Conservation (phyloP, 2,797 vertebrate species). For the Fistularia tabacaria region DNA sequence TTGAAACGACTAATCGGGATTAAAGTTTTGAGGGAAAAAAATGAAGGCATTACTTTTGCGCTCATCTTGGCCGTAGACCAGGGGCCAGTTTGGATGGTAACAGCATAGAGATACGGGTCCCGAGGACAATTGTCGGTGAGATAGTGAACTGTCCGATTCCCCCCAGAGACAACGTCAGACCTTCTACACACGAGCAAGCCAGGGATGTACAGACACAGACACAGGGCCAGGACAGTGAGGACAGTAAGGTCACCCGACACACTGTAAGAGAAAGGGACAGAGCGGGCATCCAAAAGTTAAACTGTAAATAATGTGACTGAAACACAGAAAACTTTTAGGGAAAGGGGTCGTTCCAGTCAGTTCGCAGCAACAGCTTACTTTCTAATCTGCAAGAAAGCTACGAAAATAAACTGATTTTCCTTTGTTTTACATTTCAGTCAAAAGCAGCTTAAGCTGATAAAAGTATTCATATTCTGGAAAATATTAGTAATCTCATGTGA, state of each 20-base stretch:
- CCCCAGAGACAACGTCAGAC: conserved; percentile 43
- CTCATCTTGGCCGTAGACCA: conserved; percentile 71
- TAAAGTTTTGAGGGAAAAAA: conserved; percentile 1
- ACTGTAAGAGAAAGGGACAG: conserved; percentile 50
- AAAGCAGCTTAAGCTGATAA: too few species aligned
- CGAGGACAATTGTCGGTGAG: conserved; percentile 66
- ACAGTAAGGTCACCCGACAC: conserved; percentile 57
- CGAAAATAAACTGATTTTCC: too few species aligned
- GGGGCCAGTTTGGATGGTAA: conserved; percentile 78
- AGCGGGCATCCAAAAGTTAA: not conserved
- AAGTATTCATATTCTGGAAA: too few species aligned
- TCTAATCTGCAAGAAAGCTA: too few species aligned
- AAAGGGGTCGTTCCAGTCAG: not conserved
- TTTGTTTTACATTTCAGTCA: too few species aligned
- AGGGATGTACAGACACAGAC: conserved; percentile 57
- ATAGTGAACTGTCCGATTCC: conserved; percentile 54
- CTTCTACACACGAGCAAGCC: conserved; percentile 47
- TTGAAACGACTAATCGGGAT: too few species aligned
- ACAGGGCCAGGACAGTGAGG: conserved; percentile 49
- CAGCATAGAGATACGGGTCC: conserved; percentile 68
- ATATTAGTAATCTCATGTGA: too few species aligned
- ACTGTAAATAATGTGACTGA: not conserved
- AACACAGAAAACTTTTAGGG: not conserved
- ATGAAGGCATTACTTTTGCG: conserved; percentile 70
- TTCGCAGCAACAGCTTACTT: not conserved